phyloP scores from a whole-genome alignment of 2,797 vertebrate species.

The Otolemur crassicaudatus region DNA sequence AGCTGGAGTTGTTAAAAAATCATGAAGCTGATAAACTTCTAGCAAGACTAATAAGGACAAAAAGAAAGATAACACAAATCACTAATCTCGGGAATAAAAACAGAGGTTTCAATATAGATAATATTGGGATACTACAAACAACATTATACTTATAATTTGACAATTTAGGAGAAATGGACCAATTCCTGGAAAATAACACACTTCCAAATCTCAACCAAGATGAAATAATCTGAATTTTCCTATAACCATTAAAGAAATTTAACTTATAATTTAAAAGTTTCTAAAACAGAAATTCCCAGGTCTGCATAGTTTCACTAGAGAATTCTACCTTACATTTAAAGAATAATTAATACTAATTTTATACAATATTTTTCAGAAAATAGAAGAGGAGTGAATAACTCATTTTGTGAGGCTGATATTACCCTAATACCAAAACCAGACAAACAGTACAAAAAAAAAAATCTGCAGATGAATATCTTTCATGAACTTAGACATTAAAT shows the following conservation, averaged over 20 bases:
- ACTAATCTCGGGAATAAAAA: background rate
- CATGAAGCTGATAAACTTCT: conserved; percentile 16
- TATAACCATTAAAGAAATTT: background rate
- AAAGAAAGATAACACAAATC: background rate
- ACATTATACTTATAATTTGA: background rate
- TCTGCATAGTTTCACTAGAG: background rate
- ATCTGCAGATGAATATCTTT: background rate
- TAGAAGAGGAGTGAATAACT: background rate
- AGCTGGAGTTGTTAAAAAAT: background rate
- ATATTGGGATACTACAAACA: background rate
- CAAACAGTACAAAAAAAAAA: background rate
- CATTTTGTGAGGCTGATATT: background rate
- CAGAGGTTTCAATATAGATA: background rate
- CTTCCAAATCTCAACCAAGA: background rate
- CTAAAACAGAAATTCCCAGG: background rate
- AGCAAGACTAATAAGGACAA: background rate
- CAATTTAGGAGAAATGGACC: background rate
- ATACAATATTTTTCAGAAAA: conserved; percentile 16
- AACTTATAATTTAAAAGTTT: background rate
- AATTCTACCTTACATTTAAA: conserved; percentile 2
- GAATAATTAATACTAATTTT: conserved; percentile 29
- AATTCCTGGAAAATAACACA: background rate
- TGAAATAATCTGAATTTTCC: background rate
- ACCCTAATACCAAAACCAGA: background rate
- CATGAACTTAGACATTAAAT: background rate